Percentiles rank a stretch among this genome's conserved stretches.
Conservation (phyloP, 2,888 invertebrate species). For the Napeogenes sylphis region DNA sequence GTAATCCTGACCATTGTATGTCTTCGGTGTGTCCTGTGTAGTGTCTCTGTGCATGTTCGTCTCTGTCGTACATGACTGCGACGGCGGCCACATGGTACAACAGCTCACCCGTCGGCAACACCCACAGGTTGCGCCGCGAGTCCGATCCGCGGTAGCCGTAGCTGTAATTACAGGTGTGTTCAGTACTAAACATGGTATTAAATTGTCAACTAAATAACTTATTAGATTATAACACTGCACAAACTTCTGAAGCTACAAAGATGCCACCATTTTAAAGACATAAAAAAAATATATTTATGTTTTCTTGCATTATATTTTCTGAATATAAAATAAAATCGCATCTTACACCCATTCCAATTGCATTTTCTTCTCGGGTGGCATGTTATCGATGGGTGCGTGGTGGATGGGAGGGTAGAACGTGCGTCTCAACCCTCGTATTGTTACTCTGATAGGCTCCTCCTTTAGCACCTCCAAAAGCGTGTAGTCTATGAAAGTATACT, state of each 20-base stretch:
- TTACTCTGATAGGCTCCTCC: slow-evolving; percentile 90
- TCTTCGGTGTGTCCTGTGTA: slow-evolving; percentile 95
- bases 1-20: slow-evolving; percentile 86
- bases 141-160: slow-evolving; percentile 97
- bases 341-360: slow-evolving; percentile 94
- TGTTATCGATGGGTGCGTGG: slow-evolving; percentile 89
- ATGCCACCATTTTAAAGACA: too few species aligned
- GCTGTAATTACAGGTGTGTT: slow-evolving; percentile 41
- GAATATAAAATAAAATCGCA: too few species aligned
- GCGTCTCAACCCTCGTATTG: slow-evolving; percentile 87
- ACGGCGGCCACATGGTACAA: slow-evolving; percentile 95
- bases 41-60: slow-evolving; percentile 92
- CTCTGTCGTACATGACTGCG: slow-evolving; percentile 91
- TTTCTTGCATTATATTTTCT: not conserved
- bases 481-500: slow-evolving; percentile 78
- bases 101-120: slow-evolving; percentile 94
- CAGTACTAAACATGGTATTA: not conserved
- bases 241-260: too few species aligned
- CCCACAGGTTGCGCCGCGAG: slow-evolving; percentile 92
- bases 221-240: too few species aligned
- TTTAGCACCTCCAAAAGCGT: slow-evolving; percentile 89
- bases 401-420: slow-evolving; percentile 93
- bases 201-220: not conserved
- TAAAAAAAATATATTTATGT: too few species aligned
- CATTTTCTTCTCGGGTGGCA: slow-evolving; percentile 92